Base-by-base conservation (phyloP, 2,113 vertebrate genomes). In the Saccopteryx bilineata region DNA sequence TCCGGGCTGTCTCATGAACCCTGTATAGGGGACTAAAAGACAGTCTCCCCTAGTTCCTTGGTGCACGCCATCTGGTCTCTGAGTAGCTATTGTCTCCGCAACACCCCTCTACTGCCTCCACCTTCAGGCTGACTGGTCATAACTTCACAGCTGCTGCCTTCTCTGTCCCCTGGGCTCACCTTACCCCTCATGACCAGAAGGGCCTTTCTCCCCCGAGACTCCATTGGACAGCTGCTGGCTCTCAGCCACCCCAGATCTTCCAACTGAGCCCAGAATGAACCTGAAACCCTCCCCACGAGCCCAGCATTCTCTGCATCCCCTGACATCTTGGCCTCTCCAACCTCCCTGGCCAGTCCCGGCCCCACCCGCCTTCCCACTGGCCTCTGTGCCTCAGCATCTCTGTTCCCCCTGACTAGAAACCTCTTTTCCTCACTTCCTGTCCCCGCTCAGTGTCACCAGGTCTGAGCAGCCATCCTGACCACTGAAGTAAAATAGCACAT, bases 201-300 rank as follows among this genome's bases (percentile, higher is more conserved):
- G 46, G 19, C 28, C 5, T 65, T 28, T 60, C 88, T 71, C 61
- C 68, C n/a, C 17, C 63, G 58, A 17, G 50, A 56, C 75, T 50
- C 12, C 1, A 3, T 18, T 21, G 0, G 31, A 14, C 8, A 8
- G 9, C 14, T 3, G 58, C 46, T 23, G 6, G 13, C 48, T 21
- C 15, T 63, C 31, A 39, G 23, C 15, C 15, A 33, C 31, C 14
- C 46, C 58, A 52, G 58, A 80, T n/a, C 75, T 80, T 68, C 63
- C 33, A 28, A 24, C 26, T 15, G 75, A 46, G 24, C 76, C 18
- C 39, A 68, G 75, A 31, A 48, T 3, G 13, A 80, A 3, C 21
- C 48, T 33, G 24, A 76, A 54, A 21, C 48, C 10, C 33, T 6
- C 14, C 28, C 60, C 23, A 7, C 1, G 31, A 79, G 61, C 63